Evolutionary conservation across 2,113 vertebrate genomes (phyloP), one percentile per base, ranked within the genome.

Genomic region (Anoura caudifer): DNA sequence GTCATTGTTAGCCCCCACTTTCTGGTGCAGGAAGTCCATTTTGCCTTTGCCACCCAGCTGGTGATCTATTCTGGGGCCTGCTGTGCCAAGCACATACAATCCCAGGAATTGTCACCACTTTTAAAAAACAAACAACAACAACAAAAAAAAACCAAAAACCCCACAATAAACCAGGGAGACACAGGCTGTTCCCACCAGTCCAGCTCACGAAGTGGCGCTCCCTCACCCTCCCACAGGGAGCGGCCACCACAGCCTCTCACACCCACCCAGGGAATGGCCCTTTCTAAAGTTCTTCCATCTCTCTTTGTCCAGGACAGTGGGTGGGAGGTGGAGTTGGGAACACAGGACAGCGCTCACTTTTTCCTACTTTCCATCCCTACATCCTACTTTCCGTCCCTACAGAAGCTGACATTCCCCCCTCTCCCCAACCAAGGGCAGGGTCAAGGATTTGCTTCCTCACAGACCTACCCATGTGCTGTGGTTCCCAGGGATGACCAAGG

Each of bases 261-360:
- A 50, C 28, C 91, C 76, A 79, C 47, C 75, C 86, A 33, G 52
- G 82, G 61, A 38, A 50, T 86, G 72, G 85, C 76, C 73, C 77
- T 38, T 16, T n/a, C 73, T 81, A 12, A 17, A 70, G 28, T 65
- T 70, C 75, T 87, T 69, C 91, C 65, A 4, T 90, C 41, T n/a
- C 59, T 73, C 91, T 94, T 94, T 80, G 12, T 97, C 61, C n/a
- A 19, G 91, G 67, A 77, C 17, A 24, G 89, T 70, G 93, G 73
- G 89, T 70, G 69, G 91, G 88, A 89, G 56, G 83, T 28, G 12
- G 69, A 59, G 31, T 28, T 86, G 76, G 79, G 59, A 95, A 91
- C 80, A 89, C 38, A 72, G n/a, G 61, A 65, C 28, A 52, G 33
- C n/a, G 36, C 52, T 96, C 96, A 95, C 76, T 88, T 75, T 95